phyloP scores from a whole-genome alignment of 2,113 vertebrate genomes.

The Hemichromis elongatus region DNA sequence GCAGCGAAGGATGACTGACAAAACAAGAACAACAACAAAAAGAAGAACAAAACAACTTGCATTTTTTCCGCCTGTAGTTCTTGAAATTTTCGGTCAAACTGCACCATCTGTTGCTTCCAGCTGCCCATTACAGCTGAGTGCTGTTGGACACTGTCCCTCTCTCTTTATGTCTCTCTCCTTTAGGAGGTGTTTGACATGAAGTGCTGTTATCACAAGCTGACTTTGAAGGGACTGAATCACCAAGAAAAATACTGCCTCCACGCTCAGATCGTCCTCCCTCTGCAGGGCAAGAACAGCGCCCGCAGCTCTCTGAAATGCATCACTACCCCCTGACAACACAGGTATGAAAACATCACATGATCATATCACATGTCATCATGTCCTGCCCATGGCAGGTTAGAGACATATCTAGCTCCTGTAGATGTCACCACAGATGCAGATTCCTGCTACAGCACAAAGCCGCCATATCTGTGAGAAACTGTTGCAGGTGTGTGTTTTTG shows the following conservation, averaged over 20 bases:
- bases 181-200: conserved; percentile 49
- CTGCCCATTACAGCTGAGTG: neutral
- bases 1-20: neutral
- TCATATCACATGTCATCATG: neutral
- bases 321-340: conserved; percentile 36
- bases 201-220: conserved; percentile 37
- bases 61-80: neutral
- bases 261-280: conserved; percentile 41
- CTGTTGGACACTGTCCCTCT: neutral
- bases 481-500: neutral
- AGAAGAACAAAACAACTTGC: neutral
- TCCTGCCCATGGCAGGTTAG: neutral
- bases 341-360: neutral
- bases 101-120: neutral
- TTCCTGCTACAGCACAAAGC: neutral
- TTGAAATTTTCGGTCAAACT: neutral
- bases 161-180: neutral
- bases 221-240: conserved; percentile 37
- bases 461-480: neutral
- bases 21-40: neutral
- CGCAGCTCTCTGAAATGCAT: conserved; percentile 48
- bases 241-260: conserved; percentile 63
- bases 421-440: neutral
- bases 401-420: neutral
- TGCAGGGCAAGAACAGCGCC: conserved; percentile 40